A percentile compares a stretch with the other conserved stretches of the same genome.
phyloP scores from a whole-genome alignment of 1,140 invertebrate genomes.

The Palaemon carinicauda region DNA sequence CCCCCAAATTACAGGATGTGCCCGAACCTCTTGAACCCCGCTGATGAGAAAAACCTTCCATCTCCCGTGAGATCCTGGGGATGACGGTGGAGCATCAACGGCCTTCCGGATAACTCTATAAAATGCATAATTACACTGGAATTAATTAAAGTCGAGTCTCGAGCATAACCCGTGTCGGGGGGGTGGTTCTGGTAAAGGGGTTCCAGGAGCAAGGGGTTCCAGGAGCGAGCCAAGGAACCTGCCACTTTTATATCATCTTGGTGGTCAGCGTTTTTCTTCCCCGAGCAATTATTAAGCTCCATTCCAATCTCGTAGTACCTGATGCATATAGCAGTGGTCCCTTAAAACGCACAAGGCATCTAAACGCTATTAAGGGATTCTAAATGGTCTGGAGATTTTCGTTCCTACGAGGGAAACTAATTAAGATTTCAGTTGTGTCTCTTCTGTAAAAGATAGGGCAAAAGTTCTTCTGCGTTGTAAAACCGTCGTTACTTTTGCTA shows the following conservation, averaged over 20 bases:
- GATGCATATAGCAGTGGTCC: not conserved
- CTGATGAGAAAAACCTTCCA: not conserved
- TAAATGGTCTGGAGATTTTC: too few relatives aligned
- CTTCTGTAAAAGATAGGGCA: too few relatives aligned
- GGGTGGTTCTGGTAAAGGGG: not conserved
- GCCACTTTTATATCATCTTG: conserved; percentile 19
- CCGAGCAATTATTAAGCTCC: conserved; percentile 23
- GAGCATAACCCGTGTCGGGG: not conserved
- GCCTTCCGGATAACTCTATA: too few relatives aligned
- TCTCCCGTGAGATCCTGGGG: too few relatives aligned
- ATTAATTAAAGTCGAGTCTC: too few relatives aligned
- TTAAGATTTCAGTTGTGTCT: too few relatives aligned
- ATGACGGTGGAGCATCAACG: too few relatives aligned
- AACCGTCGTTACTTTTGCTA: too few relatives aligned
- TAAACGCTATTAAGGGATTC: too few relatives aligned
- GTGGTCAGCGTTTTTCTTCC: conserved; percentile 37
- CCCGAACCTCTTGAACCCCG: not conserved
- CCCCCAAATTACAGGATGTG: conserved; percentile 20
- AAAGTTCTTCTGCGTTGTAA: too few relatives aligned
- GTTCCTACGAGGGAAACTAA: too few relatives aligned
- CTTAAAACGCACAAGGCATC: not conserved
- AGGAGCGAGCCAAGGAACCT: not conserved
- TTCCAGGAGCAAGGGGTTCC: not conserved
- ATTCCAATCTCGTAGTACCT: not conserved
- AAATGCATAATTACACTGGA: too few relatives aligned